Percentiles rank a stretch among this genome's conserved stretches.
Conservation (phyloP, 2,113 vertebrate genomes). For the Scophthalmus maximus region DNA sequence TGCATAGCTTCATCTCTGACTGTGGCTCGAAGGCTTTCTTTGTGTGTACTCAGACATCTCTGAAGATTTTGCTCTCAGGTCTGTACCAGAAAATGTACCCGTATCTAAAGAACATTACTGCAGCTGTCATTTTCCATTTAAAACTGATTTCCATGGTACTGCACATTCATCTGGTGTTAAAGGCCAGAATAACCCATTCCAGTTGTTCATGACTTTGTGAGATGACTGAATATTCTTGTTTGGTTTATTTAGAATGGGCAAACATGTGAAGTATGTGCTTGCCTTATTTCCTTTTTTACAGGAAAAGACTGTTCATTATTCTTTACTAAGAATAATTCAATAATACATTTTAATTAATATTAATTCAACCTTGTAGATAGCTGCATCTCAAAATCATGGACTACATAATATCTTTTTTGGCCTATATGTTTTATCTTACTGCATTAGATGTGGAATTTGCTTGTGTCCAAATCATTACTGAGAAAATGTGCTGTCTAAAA, state of each 20-base stretch:
- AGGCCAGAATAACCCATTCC: conserved; percentile 23
- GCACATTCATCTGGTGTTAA: conserved; percentile 10
- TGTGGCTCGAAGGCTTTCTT: conserved; percentile 14
- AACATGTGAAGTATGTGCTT: too few species aligned
- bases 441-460: not conserved
- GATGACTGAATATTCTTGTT: not conserved
- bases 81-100: conserved; percentile 10
- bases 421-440: too few species aligned
- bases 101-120: not conserved
- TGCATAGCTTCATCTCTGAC: conserved; percentile 13
- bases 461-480: not conserved
- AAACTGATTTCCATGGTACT: conserved; percentile 5
- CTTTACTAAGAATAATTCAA: too few species aligned
- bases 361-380: too few species aligned
- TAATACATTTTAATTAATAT: too few species aligned
- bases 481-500: not conserved
- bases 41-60: conserved; percentile 15
- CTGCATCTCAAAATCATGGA: too few species aligned
- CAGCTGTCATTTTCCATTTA: conserved; percentile 12
- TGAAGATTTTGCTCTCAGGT: conserved; percentile 35
- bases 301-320: too few species aligned
- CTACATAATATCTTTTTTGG: too few species aligned
- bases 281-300: too few species aligned
- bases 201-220: not conserved
- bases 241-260: not conserved